Conservation (phyloP, 2,888 invertebrate species). For the Neocrepidodera transversa region DNA sequence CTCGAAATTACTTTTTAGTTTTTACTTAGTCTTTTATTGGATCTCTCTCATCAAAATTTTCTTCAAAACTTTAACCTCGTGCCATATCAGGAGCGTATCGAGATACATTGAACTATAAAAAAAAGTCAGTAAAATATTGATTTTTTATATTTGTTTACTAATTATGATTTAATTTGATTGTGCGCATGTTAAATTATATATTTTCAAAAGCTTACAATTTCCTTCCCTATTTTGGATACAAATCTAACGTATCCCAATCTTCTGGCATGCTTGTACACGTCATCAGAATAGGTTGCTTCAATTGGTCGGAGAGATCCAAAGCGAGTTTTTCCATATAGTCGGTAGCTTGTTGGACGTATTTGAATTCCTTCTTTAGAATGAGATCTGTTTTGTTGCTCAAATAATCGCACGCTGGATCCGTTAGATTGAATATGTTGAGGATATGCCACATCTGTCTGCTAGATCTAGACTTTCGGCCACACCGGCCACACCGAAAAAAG, state of each 20-base stretch:
- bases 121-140: too few relatives aligned
- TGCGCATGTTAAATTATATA: too few relatives aligned
- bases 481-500: conserved; percentile 87
- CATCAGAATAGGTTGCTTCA: conserved; percentile 90
- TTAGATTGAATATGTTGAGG: conserved; percentile 86
- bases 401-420: conserved; percentile 82
- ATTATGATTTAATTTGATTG: too few relatives aligned
- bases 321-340: conserved; percentile 94
- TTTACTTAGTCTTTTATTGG: conserved; percentile 6
- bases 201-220: too few relatives aligned
- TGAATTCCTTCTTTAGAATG: conserved; percentile 55
- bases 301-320: conserved; percentile 84
- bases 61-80: conserved; percentile 2
- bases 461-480: conserved; percentile 93
- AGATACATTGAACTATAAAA: too few relatives aligned
- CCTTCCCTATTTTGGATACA: too few relatives aligned
- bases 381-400: conserved; percentile 82
- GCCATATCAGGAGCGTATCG: background rate
- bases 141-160: too few relatives aligned
- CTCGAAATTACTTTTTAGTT: conserved; percentile 4
- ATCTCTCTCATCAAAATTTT: background rate
- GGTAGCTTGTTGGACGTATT: conserved; percentile 73
- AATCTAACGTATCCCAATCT: conserved; percentile 93
- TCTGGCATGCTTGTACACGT: conserved; percentile 96
- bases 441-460: conserved; percentile 90